phyloP scores from a whole-genome alignment of 2,797 vertebrate species.

The Enteromius unitaeniatus region DNA sequence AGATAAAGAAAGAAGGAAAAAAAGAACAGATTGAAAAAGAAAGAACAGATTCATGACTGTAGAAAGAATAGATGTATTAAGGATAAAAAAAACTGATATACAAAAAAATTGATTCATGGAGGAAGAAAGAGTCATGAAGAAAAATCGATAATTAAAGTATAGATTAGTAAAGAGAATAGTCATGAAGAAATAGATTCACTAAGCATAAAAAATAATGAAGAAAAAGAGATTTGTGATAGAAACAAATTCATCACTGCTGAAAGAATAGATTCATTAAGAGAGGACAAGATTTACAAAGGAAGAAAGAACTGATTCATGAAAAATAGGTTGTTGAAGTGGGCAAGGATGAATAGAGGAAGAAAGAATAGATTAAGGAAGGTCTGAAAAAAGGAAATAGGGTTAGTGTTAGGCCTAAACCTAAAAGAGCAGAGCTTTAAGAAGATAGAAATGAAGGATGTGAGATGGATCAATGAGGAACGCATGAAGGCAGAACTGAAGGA shows the following conservation, averaged over 20 bases:
- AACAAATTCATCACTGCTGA: no score
- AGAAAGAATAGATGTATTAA: no score
- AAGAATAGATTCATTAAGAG: neutral
- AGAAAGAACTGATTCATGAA: neutral
- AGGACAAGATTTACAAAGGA: neutral
- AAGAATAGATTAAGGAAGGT: neutral
- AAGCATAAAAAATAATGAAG: no score
- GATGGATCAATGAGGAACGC: neutral
- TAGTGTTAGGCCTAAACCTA: neutral
- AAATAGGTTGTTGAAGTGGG: neutral
- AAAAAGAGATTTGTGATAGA: no score
- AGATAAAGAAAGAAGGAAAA: neutral
- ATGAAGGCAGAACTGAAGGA: neutral
- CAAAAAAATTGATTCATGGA: no score
- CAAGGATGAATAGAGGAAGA: neutral
- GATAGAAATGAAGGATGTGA: neutral
- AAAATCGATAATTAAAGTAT: no score
- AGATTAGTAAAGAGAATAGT: no score
- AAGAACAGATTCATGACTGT: neutral
- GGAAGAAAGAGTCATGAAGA: no score
- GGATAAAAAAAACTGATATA: no score
- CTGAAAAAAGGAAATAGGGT: neutral
- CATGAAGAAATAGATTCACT: no score
- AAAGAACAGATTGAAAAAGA: neutral
- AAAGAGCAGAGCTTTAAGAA: neutral